These are phyloP conservation scores for Triops longicaudatus DNA, from an alignment of 1,140 invertebrate species.

Conservation along the genomic window DNA sequence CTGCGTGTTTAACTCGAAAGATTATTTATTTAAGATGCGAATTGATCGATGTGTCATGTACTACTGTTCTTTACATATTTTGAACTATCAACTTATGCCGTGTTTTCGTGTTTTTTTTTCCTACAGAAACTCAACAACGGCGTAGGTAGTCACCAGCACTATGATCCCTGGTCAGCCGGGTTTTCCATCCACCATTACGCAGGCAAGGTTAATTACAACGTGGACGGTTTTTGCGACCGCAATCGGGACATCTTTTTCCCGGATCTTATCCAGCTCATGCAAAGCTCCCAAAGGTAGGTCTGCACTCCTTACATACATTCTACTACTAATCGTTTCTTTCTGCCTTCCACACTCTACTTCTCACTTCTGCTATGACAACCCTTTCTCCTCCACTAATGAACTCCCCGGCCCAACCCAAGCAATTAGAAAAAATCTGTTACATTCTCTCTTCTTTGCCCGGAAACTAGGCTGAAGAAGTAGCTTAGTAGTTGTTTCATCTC, in stretches of 20 bases:
- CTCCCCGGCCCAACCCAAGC: too few species aligned
- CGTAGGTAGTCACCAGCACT: constrained; percentile 52
- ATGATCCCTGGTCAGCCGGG: constrained; percentile 48
- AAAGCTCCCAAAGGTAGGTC: constrained; percentile 56
- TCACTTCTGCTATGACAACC: neutral
- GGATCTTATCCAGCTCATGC: constrained; percentile 65
- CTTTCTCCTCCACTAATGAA: too few species aligned
- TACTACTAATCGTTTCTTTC: neutral
- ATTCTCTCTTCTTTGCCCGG: too few species aligned
- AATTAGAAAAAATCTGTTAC: too few species aligned
- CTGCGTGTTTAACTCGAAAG: too few species aligned
- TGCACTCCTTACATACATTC: constrained; percentile 10
- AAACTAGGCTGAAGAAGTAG: too few species aligned
- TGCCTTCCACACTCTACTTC: neutral
- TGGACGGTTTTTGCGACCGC: constrained; percentile 65
- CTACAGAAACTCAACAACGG: constrained; percentile 51
- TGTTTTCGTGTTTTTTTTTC: constrained; percentile 22
- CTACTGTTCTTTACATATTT: too few species aligned
- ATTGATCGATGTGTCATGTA: too few species aligned
- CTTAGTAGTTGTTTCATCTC: too few species aligned
- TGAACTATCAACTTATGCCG: too few species aligned
- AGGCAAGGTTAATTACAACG: constrained; percentile 59
- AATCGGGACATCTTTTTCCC: constrained; percentile 65
- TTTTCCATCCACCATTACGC: constrained; percentile 67
- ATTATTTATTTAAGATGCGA: too few species aligned